Conservation (phyloP, 2,113 vertebrate genomes). For the Merops nubicus region DNA sequence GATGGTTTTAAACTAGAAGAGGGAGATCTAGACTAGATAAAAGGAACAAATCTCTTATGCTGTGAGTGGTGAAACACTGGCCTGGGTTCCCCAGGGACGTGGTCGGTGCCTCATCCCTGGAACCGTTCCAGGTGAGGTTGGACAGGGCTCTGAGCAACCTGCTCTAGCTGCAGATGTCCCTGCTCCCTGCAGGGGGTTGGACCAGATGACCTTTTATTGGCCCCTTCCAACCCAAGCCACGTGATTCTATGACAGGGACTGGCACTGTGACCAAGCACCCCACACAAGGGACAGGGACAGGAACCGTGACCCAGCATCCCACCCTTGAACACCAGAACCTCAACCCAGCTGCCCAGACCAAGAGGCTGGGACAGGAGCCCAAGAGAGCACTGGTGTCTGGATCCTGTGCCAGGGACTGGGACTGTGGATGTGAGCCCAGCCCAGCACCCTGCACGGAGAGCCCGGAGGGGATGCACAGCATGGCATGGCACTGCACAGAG, state of each 20-base stretch:
- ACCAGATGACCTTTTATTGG: not conserved
- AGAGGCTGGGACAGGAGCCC: not conserved
- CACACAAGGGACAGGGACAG: not conserved
- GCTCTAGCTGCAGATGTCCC: too few relatives aligned
- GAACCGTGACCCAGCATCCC: not conserved
- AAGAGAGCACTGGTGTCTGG: rapidly evolving
- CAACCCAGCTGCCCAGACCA: not conserved
- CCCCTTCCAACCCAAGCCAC: not conserved
- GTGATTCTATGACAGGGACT: not conserved
- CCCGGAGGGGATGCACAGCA: not conserved
- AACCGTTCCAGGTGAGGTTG: too few relatives aligned
- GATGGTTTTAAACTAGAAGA: not conserved
- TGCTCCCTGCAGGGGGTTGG: not conserved
- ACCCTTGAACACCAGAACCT: not conserved
- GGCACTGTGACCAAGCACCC: too few relatives aligned
- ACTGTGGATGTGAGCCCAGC: not conserved
- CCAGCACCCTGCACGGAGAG: rapidly evolving
- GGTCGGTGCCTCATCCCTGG: not conserved
- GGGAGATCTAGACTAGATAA: not conserved
- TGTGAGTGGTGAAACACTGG: not conserved
- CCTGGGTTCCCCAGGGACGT: not conserved
- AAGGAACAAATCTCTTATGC: not conserved
- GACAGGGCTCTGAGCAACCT: too few relatives aligned
- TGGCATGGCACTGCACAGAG: rapidly evolving
- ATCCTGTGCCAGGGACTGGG: not conserved